phyloP scores from a whole-genome alignment of 2,113 vertebrate genomes.

The Paraplagusia blochii region DNA sequence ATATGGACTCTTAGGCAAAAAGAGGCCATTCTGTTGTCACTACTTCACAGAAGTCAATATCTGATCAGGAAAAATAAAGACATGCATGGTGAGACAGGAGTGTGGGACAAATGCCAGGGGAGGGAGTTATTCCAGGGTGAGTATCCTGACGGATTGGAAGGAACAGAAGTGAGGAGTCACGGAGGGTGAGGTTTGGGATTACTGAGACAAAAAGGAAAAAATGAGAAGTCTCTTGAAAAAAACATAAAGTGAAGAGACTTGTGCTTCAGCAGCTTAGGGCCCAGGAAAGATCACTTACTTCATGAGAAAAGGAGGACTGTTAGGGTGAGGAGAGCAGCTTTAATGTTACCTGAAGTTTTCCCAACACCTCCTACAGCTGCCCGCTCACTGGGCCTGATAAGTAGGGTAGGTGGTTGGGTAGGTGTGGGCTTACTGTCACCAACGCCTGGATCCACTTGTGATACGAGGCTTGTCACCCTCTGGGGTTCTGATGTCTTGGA shows the following conservation, averaged over 20 bases:
- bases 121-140: conserved; percentile 50
- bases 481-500: conserved; percentile 17
- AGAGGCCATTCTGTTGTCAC: neutral
- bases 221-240: conserved; percentile 51
- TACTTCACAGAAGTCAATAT: conserved; percentile 76
- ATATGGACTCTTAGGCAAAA: too few species aligned
- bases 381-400: conserved; percentile 76
- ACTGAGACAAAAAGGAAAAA: conserved; percentile 54
- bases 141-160: conserved; percentile 49
- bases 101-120: conserved; percentile 54
- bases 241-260: conserved; percentile 49
- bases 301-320: conserved; percentile 59
- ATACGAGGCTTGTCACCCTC: conserved; percentile 48
- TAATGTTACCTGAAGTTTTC: conserved; percentile 70
- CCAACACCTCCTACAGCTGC: conserved; percentile 73
- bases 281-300: conserved; percentile 53
- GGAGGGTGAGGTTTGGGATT: conserved; percentile 50
- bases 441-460: conserved; percentile 70
- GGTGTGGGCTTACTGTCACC: conserved; percentile 56
- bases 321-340: conserved; percentile 58
- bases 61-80: conserved; percentile 36
- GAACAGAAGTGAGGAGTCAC: conserved; percentile 48
- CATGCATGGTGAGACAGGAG: conserved; percentile 53
- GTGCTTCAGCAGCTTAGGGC: conserved; percentile 50
- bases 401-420: conserved; percentile 56